Evolutionary conservation across 2,888 invertebrate species (phyloP).

Genomic region (Penaeus monodon): DNA sequence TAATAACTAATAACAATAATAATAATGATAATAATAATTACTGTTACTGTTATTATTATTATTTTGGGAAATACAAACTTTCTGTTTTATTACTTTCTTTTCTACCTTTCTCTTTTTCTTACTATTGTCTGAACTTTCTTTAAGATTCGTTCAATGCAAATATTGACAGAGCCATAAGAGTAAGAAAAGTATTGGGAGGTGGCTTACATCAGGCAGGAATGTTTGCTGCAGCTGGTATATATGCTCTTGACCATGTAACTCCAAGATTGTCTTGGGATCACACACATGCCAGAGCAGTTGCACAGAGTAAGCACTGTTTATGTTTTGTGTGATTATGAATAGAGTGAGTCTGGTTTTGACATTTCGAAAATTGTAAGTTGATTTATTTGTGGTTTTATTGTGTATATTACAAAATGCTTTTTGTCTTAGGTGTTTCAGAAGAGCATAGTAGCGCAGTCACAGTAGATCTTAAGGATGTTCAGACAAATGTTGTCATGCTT

Average conservation of each 20-base stretch:
- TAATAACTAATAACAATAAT: too few species aligned
- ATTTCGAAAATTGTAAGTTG: not conserved
- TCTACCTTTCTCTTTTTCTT: not conserved
- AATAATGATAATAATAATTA: too few species aligned
- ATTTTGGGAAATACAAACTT: too few species aligned
- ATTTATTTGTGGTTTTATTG: not conserved
- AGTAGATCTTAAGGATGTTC: conserved; percentile 77
- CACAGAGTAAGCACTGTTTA: conserved; percentile 74
- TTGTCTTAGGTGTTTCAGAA: conserved; percentile 68
- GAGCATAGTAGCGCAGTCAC: conserved; percentile 75
- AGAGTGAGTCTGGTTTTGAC: not conserved
- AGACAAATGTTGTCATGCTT: conserved; percentile 84
- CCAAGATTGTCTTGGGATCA: conserved; percentile 83
- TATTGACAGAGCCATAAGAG: conserved; percentile 78
- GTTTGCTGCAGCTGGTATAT: conserved; percentile 89
- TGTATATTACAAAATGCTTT: not conserved
- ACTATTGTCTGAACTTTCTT: not conserved
- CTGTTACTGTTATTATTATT: too few species aligned
- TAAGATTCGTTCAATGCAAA: not conserved
- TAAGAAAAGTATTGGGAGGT: conserved; percentile 91
- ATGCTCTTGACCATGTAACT: conserved; percentile 81
- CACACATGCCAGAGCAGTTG: conserved; percentile 77
- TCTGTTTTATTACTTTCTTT: not conserved
- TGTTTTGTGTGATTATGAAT: not conserved
- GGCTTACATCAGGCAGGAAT: conserved; percentile 94